These are phyloP conservation scores for Drosophila setifemur DNA, from an alignment of 1,140 invertebrate species.

Conservation along the genomic window DNA sequence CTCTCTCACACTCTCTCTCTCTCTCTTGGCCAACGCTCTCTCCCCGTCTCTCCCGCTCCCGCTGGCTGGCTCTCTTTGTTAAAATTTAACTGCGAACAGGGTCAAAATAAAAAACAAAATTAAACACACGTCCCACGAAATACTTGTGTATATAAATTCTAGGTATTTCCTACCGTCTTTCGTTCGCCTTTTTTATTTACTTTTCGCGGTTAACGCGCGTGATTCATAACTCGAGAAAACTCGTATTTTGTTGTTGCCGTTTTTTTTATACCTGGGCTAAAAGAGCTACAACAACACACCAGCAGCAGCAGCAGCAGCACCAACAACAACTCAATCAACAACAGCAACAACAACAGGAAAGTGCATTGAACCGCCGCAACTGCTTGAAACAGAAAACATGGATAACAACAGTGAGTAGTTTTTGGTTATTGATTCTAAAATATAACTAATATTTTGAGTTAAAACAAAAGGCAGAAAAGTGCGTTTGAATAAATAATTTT, in stretches of 20 bases:
- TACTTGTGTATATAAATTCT: constrained; percentile 56
- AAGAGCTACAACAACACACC: constrained; percentile 3
- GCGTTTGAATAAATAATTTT: no score
- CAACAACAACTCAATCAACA: not conserved
- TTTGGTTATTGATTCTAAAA: not conserved
- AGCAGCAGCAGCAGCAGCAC: constrained; percentile 10
- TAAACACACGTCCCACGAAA: constrained; percentile 37
- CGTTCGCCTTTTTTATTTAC: constrained; percentile 16
- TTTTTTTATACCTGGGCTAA: not conserved
- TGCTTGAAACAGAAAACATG: constrained; percentile 25
- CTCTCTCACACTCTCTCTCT: constrained; percentile 8
- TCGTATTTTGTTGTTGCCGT: constrained; percentile 27
- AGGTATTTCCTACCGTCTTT: constrained; percentile 50
- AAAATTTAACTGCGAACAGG: constrained; percentile 58
- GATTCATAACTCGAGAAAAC: constrained; percentile 57
- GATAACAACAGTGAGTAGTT: constrained; percentile 32
- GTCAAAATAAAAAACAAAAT: constrained; percentile 73
- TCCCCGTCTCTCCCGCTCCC: constrained; percentile 1
- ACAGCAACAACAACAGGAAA: no score
- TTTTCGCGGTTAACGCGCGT: constrained; percentile 66
- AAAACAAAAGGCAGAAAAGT: no score
- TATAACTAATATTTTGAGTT: no score
- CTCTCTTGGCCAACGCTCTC: no score
- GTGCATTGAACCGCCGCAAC: constrained; percentile 68
- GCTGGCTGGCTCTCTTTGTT: constrained; percentile 33